phyloP scores from a whole-genome alignment of 2,888 invertebrate genomes.

The Limnephilus marmoratus region DNA sequence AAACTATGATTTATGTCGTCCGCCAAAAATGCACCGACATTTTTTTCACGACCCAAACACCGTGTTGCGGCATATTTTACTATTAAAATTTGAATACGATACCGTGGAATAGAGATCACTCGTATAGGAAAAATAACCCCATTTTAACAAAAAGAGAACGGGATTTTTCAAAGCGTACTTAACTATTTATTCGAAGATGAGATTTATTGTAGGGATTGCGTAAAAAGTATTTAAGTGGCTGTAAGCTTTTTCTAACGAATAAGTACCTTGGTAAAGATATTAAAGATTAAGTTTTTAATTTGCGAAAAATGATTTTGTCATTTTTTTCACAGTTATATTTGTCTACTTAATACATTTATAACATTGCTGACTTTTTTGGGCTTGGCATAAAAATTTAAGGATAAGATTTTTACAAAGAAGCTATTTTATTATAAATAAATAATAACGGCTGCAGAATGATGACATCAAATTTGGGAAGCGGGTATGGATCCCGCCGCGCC shows the following conservation, averaged over 20 bases:
- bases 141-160: background rate
- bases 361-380: background rate
- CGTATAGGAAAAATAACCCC: background rate
- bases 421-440: background rate
- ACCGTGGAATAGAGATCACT: background rate
- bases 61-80: conserved; percentile 65
- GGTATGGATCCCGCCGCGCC: no score
- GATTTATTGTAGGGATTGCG: background rate
- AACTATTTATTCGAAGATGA: background rate
- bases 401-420: no score
- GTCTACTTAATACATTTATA: no score
- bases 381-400: background rate
- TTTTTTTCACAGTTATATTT: background rate
- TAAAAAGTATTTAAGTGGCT: background rate
- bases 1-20: conserved; percentile 66
- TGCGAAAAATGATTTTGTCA: background rate
- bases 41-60: conserved; percentile 59
- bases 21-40: conserved; percentile 61
- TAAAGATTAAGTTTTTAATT: background rate
- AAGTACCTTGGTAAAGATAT: background rate
- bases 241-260: background rate
- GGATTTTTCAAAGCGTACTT: background rate
- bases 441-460: background rate
- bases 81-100: conserved; percentile 56
- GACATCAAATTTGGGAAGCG: background rate